Base-by-base conservation (phyloP, 2,113 vertebrate species). In the Chlorocebus sabaeus region DNA sequence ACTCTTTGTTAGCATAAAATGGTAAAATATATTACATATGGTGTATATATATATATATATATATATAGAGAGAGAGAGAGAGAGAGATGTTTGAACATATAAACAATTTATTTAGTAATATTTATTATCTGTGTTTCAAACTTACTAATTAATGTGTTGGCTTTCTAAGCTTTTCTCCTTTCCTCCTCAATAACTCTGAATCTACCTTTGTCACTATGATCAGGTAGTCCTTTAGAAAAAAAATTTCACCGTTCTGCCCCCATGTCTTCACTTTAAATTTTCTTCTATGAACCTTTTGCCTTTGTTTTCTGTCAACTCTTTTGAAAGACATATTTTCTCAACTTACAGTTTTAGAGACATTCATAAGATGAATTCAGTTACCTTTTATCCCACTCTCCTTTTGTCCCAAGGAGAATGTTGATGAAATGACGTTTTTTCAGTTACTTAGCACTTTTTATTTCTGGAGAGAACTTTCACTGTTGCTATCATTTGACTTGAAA, bases 81-180 rank as follows among this genome's bases (percentile, higher is more conserved):
- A 52, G 40, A 68, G 48, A 52, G 93, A 52, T 57, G 52, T 72
- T 92, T 79, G 72, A 57, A 85, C 64, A 79, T 22, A 59, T 6
- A 55, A 85, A 72, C 32, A 73, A 78, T 80, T 89, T 81, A 20
- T 30, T 72, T 57, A 59, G 18, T 50, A 48, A 67, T 82, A 59
- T 89, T 95, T 80, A 90, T 81, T 92, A 80, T 92, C 16, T 80
- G 8, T 84, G 22, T 76, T 87, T 96, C 64, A 94, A n/a, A 82
- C 85, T 80, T 55, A 88, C 40, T 90, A 93, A 75, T 96, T 90
- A 89, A 79, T 5, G 4, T 76, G 27, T 89, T 27, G 16, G 4
- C 50, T 96, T 95, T 83, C 18, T 70, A 81, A 91, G 27, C 25
- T 79, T 93, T 87, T 70, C 32, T 59, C 40, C 14, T 40, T 92